These are phyloP conservation scores for Dasysyrphus tricinctus DNA, from an alignment of 2,888 invertebrate species.

Conservation along the genomic window DNA sequence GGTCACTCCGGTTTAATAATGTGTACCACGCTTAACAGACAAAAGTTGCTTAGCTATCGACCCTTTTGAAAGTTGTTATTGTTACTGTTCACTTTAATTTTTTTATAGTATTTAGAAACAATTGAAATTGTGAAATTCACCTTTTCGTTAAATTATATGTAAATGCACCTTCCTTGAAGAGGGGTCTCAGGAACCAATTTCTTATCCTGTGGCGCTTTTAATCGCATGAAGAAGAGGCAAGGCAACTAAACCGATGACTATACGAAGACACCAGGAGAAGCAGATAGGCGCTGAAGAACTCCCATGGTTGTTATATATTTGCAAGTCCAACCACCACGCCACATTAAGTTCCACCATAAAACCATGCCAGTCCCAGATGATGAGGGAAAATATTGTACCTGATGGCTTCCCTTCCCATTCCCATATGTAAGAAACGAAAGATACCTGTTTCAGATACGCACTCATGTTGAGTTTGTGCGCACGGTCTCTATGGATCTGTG, in stretches of 20 bases:
- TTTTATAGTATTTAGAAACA: no score
- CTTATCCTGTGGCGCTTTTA: constrained; percentile 72
- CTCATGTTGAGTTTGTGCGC: constrained; percentile 67
- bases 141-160: constrained; percentile 4
- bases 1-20: no score
- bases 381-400: constrained; percentile 39
- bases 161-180: constrained; percentile 8
- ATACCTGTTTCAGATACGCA: constrained; percentile 73
- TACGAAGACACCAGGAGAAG: constrained; percentile 23
- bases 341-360: constrained; percentile 9
- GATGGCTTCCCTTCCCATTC: constrained; percentile 11
- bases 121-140: background rate
- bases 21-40: no score
- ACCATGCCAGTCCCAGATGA: background rate
- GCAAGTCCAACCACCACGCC: constrained; percentile 39
- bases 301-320: constrained; percentile 61
- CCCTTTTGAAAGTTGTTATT: no score
- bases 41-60: no score
- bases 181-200: constrained; percentile 45
- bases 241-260: constrained; percentile 42
- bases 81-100: no score
- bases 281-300: constrained; percentile 47
- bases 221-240: constrained; percentile 54
- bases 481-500: constrained; percentile 59
- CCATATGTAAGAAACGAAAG: constrained; percentile 23